These are phyloP conservation scores for Argyresthia albistria DNA, from an alignment of 2,888 invertebrate genomes.

Conservation along the genomic window DNA sequence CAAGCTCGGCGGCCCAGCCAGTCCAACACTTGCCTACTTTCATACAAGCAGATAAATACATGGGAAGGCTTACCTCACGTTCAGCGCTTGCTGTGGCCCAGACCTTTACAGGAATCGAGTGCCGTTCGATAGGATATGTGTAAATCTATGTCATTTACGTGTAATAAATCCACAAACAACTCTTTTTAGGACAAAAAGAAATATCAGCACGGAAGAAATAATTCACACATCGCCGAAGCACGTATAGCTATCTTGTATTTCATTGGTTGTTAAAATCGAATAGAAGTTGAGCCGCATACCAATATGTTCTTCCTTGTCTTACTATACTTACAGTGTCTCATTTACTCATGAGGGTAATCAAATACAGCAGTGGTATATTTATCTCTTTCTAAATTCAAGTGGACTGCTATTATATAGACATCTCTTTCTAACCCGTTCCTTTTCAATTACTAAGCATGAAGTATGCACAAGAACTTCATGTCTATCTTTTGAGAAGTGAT, in stretches of 20 bases:
- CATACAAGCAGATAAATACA: constrained; percentile 50
- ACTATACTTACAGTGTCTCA: too few species aligned
- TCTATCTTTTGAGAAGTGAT: neutral
- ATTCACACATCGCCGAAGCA: constrained; percentile 34
- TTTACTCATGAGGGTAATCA: too few species aligned
- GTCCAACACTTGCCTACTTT: constrained; percentile 43
- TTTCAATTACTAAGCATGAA: neutral
- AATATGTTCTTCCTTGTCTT: too few species aligned
- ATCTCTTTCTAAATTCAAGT: neutral
- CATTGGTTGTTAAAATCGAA: constrained; percentile 13
- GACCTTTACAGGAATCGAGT: neutral
- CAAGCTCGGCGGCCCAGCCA: constrained; percentile 38
- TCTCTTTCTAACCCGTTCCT: neutral
- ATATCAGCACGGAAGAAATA: constrained; percentile 27
- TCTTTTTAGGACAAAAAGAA: neutral
- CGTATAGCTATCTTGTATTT: constrained; percentile 10
- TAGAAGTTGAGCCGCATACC: too few species aligned
- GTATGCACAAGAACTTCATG: neutral
- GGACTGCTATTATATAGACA: neutral
- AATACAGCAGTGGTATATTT: too few species aligned
- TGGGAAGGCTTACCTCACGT: constrained; percentile 48
- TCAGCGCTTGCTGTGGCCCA: constrained; percentile 6
- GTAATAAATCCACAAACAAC: neutral
- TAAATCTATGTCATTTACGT: constrained; percentile 13
- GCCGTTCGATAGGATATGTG: constrained; percentile 3